Evolutionary conservation across 1,140 invertebrate genomes (phyloP), one percentile per base, ranked within the genome.

Genomic region (Anastrepha ludens): DNA sequence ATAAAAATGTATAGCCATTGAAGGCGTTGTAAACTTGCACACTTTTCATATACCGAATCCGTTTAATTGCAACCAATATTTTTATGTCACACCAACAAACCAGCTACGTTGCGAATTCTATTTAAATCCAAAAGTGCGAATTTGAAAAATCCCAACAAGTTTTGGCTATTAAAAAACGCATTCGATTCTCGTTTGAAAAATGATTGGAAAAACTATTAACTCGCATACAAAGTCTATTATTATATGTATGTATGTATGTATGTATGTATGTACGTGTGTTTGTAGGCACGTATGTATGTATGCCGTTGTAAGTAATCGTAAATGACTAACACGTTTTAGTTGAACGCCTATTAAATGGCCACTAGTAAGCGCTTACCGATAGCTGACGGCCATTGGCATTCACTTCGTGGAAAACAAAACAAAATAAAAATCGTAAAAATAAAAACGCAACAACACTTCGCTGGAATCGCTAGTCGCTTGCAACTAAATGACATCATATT

Each of bases 321-420:
- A 62, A 62, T 62, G 15, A 62, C 9, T 62, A 62, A 62, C 60
- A 15, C 9, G 60, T 62, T 62, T 62, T 62, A 62, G 60, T 5
- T 17, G 13, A 17, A 13, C 60, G 60, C 60, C 15, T 62, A 62
- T 62, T 62, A 62, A 62, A n/a, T 62, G 60, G n/a, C 8, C n/a
- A 62, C 6, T 55, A 55, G 50, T 55, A 55, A 55, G 50, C 50
- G 50, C 6, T 55, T 62, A 62, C 5, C n/a, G n/a, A 62, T 62
- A 62, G 60, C 60, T 62, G 60, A 62, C 60, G 60, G 60, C 13
- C 60, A 62, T 62, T 62, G 60, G 60, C 60, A 62, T 62, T 62
- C 60, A 62, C 60, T 62, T 62, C 60, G 60, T 62, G n/a, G 60
- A 62, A 62, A 62, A 62, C 13, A 67, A 67, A 5, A 0, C 20